Conservation (phyloP, 2,888 invertebrate species). For the Tiliacea aurago region DNA sequence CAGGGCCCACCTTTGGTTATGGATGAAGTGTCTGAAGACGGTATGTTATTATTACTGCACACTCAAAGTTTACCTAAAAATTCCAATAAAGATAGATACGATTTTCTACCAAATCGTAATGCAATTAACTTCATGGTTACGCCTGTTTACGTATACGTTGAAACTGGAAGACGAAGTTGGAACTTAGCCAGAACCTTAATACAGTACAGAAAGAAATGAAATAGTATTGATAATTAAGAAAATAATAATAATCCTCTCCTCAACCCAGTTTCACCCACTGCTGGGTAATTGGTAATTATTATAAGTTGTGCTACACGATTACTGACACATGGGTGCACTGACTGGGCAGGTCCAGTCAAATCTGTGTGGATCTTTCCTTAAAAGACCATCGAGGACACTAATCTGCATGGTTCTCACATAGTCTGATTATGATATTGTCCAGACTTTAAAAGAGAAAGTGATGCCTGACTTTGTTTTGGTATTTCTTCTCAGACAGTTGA, state of each 20-base stretch:
- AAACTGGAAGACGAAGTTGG: not conserved
- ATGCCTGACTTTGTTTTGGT: too few relatives aligned
- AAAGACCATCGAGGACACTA: not conserved
- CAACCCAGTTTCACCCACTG: not conserved
- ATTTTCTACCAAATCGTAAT: not conserved
- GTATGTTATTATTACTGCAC: conserved; percentile 68
- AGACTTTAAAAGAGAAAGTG: not conserved
- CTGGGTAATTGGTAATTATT: not conserved
- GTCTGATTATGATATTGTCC: not conserved
- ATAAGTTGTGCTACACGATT: not conserved
- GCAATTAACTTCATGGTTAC: conserved; percentile 2
- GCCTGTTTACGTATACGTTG: conserved; percentile 26
- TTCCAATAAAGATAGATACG: not conserved
- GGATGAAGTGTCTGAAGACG: conserved; percentile 86
- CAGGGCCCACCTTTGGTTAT: conserved; percentile 88
- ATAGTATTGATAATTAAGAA: not conserved
- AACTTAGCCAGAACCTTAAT: conserved; percentile 13
- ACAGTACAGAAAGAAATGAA: not conserved
- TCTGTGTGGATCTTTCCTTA: not conserved
- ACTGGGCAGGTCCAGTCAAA: not conserved
- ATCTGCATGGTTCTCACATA: not conserved
- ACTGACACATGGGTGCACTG: not conserved
- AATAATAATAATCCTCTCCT: not conserved
- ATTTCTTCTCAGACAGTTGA: not conserved
- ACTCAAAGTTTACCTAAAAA: not conserved